These are phyloP conservation scores for Erebia ligea DNA, from an alignment of 2,888 invertebrate species.

Conservation along the genomic window DNA sequence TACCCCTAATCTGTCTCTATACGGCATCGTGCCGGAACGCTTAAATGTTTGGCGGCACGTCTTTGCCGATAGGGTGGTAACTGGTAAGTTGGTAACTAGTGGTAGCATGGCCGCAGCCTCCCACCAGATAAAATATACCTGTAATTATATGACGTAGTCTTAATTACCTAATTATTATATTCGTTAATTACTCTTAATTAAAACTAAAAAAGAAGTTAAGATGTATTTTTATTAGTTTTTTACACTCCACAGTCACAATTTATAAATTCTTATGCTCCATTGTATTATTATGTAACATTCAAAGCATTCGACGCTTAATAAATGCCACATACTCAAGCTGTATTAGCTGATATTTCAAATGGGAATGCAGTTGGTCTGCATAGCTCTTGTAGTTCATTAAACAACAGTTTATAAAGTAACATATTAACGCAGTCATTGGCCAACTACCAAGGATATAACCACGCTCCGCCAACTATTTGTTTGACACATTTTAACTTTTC, in stretches of 20 bases:
- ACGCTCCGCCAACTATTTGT: not conserved
- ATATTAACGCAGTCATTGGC: not conserved
- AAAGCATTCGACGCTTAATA: not conserved
- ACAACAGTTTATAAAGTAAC: conserved; percentile 7
- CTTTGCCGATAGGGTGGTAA: no score
- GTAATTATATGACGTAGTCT: no score
- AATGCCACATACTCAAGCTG: conserved; percentile 19
- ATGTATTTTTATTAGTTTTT: not conserved
- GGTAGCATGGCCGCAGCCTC: no score
- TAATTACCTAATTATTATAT: no score
- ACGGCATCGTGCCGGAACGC: no score
- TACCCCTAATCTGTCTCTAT: no score
- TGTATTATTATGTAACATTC: conserved; percentile 12
- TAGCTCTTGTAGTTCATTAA: conserved; percentile 16
- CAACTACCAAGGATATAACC: not conserved
- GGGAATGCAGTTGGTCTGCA: conserved; percentile 5
- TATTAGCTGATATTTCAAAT: conserved; percentile 14
- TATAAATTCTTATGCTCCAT: not conserved
- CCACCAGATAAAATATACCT: no score
- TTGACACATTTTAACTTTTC: no score
- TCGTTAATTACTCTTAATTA: no score
- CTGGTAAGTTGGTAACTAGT: no score
- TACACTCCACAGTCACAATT: not conserved
- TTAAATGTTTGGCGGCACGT: no score
- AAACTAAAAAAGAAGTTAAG: not conserved